phyloP scores from a whole-genome alignment of 2,113 vertebrate genomes.

The Corynorhinus townsendii region DNA sequence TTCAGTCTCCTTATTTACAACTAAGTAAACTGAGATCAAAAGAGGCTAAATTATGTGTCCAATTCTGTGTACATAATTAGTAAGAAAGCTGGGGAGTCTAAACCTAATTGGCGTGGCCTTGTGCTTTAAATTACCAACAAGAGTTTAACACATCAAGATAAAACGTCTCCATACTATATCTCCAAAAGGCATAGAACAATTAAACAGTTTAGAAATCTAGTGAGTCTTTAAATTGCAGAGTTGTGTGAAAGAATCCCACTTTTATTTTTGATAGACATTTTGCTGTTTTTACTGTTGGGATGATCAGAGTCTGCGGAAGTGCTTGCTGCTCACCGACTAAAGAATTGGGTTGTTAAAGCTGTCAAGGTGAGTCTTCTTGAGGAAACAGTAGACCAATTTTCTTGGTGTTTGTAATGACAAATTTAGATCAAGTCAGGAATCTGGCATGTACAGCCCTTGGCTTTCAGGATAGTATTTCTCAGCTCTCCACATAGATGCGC shows the following conservation, averaged over 20 bases:
- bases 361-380: neutral
- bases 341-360: neutral
- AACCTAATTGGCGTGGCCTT: neutral
- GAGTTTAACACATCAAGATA: slow-evolving; percentile 24
- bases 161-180: neutral
- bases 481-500: neutral
- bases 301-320: neutral
- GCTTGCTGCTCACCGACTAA: neutral
- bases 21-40: slow-evolving; percentile 11
- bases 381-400: neutral
- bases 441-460: neutral
- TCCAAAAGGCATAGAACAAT: slow-evolving; percentile 32
- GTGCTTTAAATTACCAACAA: slow-evolving; percentile 22
- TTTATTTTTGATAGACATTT: slow-evolving; percentile 4
- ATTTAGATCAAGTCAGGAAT: neutral
- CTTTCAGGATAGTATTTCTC: neutral
- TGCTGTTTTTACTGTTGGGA: neutral
- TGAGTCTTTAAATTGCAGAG: neutral
- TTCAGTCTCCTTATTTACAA: neutral
- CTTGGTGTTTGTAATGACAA: slow-evolving; percentile 1
- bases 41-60: neutral
- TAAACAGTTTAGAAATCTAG: neutral
- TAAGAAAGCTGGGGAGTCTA: neutral
- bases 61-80: neutral
- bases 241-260: neutral